These are phyloP conservation scores for Spicauda simplicius DNA, from an alignment of 2,888 invertebrate genomes.

Conservation along the genomic window DNA sequence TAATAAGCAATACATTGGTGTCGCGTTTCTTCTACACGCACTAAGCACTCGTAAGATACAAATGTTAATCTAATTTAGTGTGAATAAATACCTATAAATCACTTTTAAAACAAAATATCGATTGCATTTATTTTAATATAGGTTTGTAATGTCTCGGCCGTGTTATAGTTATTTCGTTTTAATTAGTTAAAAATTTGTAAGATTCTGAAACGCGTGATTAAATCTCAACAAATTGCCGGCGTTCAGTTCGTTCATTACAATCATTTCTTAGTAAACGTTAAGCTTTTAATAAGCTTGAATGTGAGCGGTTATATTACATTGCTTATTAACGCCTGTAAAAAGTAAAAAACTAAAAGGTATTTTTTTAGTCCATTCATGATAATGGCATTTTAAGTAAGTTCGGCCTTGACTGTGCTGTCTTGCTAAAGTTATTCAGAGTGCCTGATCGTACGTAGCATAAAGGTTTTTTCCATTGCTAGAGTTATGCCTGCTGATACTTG, in stretches of 20 bases:
- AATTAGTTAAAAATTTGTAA: neutral
- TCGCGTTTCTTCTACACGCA: too few species aligned
- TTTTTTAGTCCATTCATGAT: slow-evolving; percentile 31
- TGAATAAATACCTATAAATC: too few species aligned
- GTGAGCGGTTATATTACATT: slow-evolving; percentile 17
- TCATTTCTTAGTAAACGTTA: slow-evolving; percentile 22
- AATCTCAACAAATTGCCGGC: slow-evolving; percentile 28
- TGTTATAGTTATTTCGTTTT: neutral
- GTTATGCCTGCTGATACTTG: too few species aligned
- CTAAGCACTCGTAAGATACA: too few species aligned
- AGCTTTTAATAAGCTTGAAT: slow-evolving; percentile 24
- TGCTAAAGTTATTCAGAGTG: slow-evolving; percentile 17
- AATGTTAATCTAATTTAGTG: too few species aligned
- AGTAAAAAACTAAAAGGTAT: slow-evolving; percentile 18
- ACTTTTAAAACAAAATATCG: too few species aligned
- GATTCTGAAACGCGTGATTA: slow-evolving; percentile 7
- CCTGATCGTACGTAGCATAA: slow-evolving; percentile 17
- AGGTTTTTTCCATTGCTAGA: slow-evolving; percentile 30
- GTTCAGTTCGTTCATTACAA: slow-evolving; percentile 18
- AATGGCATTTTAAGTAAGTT: slow-evolving; percentile 34
- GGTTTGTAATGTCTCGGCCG: neutral
- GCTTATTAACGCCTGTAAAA: slow-evolving; percentile 14
- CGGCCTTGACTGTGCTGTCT: slow-evolving; percentile 29
- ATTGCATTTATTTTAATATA: too few species aligned
- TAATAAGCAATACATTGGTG: too few species aligned